Evolutionary conservation across 2,113 vertebrate genomes (phyloP).

Genomic region (Meriones unguiculatus): DNA sequence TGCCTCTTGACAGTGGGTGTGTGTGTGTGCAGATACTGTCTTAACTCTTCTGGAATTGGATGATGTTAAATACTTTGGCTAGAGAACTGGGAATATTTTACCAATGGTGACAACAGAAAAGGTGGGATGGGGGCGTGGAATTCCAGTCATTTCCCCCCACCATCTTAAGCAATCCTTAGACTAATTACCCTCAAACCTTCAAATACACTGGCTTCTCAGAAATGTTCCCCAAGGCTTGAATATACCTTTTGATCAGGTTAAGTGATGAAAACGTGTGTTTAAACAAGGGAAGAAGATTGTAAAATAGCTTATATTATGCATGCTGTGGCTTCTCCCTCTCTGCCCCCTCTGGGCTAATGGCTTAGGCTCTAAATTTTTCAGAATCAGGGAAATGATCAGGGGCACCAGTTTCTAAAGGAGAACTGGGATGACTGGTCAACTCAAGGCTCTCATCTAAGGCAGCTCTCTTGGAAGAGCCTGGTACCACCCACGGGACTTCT

Average conservation of each 20-base stretch:
- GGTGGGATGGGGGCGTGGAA: background rate
- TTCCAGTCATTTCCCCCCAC: slow-evolving; percentile 35
- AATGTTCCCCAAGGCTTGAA: slow-evolving; percentile 44
- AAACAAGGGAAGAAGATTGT: slow-evolving; percentile 4
- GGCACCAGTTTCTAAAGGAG: slow-evolving; percentile 21
- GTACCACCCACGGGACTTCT: background rate
- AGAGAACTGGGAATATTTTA: slow-evolving; percentile 26
- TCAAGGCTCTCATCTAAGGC: background rate
- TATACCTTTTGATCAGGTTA: slow-evolving; percentile 63
- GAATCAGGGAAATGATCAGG: slow-evolving; percentile 36
- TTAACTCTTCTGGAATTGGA: slow-evolving; percentile 36
- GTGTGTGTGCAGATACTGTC: background rate
- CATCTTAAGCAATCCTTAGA: slow-evolving; percentile 21
- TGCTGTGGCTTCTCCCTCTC: background rate
- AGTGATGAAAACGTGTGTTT: slow-evolving; percentile 61
- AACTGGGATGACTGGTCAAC: background rate
- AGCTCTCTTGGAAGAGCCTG: background rate
- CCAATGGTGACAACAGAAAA: background rate
- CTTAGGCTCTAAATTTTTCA: slow-evolving; percentile 43
- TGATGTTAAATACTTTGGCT: background rate
- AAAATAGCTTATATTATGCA: slow-evolving; percentile 3
- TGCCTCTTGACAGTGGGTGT: background rate
- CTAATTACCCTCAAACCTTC: background rate
- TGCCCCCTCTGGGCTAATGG: background rate
- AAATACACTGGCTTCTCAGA: slow-evolving; percentile 61